These are phyloP conservation scores for Steatocranus sp. DNA, from an alignment of 2,797 vertebrate genomes.

Conservation along the genomic window DNA sequence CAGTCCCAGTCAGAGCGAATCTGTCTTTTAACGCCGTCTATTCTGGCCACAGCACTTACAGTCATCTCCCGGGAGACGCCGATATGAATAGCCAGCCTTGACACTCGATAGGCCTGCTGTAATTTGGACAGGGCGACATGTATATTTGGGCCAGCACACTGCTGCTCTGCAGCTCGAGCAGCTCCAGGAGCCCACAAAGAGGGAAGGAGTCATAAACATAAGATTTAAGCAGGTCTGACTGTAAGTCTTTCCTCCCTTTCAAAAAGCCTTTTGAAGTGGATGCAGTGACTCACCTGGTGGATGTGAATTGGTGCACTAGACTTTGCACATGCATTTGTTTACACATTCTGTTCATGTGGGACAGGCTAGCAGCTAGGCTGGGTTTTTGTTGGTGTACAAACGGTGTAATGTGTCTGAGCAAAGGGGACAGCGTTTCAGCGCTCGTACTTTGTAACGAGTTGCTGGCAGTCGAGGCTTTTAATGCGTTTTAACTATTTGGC, in stretches of 20 bases:
- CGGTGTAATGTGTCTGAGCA: not conserved
- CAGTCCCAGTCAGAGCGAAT: not conserved
- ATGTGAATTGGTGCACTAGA: not conserved
- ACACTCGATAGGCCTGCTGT: slow-evolving; percentile 67
- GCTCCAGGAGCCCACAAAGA: slow-evolving; percentile 17
- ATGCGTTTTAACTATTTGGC: not conserved
- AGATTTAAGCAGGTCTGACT: slow-evolving; percentile 27
- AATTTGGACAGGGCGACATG: slow-evolving; percentile 40
- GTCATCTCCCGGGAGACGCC: slow-evolving; percentile 57
- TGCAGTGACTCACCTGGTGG: not conserved
- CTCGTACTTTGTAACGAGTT: not conserved
- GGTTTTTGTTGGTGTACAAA: slow-evolving; percentile 5
- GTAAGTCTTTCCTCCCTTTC: slow-evolving; percentile 44
- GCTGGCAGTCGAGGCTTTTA: not conserved
- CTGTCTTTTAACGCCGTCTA: slow-evolving; percentile 21
- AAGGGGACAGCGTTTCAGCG: not conserved
- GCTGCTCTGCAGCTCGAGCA: slow-evolving; percentile 20
- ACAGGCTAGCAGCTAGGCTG: not conserved
- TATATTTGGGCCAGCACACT: slow-evolving; percentile 60
- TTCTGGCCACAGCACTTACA: slow-evolving; percentile 44
- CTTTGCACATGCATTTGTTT: slow-evolving; percentile 27
- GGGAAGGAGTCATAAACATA: slow-evolving; percentile 43
- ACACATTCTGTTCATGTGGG: not conserved
- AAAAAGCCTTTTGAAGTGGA: slow-evolving; percentile 18
- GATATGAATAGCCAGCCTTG: slow-evolving; percentile 77